These are phyloP conservation scores for Hanleya hanleyi DNA, from an alignment of 2,888 invertebrate species.

Conservation along the genomic window DNA sequence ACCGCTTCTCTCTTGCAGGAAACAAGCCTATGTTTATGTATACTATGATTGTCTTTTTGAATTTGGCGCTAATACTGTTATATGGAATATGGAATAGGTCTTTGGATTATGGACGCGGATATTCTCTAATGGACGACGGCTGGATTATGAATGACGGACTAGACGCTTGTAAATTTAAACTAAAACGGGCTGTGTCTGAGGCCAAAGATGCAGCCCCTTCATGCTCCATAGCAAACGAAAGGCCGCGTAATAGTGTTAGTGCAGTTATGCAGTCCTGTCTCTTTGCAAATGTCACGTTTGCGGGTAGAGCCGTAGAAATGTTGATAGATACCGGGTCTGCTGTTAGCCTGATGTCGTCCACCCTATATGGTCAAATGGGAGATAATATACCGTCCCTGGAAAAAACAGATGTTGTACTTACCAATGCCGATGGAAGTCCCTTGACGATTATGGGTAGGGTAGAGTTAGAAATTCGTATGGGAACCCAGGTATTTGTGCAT, in stretches of 20 bases:
- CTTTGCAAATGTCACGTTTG: background rate
- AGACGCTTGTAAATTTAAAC: background rate
- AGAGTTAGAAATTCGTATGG: slow-evolving; percentile 17
- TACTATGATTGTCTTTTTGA: too few relatives aligned
- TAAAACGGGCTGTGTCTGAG: slow-evolving; percentile 1
- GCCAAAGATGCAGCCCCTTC: background rate
- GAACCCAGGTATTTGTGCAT: slow-evolving; percentile 16
- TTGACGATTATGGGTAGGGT: slow-evolving; percentile 17
- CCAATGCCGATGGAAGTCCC: slow-evolving; percentile 20
- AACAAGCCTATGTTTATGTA: too few relatives aligned
- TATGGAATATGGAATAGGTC: too few relatives aligned
- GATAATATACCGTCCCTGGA: too few relatives aligned
- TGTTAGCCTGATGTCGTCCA: background rate
- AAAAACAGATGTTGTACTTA: background rate
- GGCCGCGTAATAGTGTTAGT: background rate
- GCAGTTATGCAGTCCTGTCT: background rate
- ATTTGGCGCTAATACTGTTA: too few relatives aligned
- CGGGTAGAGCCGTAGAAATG: background rate
- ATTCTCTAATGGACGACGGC: too few relatives aligned
- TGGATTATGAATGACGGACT: too few relatives aligned
- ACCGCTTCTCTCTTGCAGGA: too few relatives aligned
- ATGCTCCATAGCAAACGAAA: too few relatives aligned
- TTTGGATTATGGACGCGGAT: too few relatives aligned
- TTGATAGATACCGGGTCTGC: background rate
- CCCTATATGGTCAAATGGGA: background rate